A percentile compares a stretch with the other conserved stretches of the same genome.
Conservation (phyloP, 2,888 invertebrate genomes). For the Carabus problematicus region DNA sequence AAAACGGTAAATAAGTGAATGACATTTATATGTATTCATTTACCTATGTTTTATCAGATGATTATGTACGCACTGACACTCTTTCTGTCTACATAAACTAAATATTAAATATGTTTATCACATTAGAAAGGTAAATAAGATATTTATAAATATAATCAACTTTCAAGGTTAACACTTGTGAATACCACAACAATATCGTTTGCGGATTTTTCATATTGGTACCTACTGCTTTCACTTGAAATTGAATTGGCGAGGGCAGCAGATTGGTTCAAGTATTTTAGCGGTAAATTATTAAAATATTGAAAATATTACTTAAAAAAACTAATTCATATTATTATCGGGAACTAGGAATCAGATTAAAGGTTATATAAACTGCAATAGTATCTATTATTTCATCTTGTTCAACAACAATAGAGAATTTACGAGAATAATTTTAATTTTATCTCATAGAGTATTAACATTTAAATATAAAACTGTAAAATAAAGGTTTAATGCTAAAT, state of each 20-base stretch:
- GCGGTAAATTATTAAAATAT: too few relatives aligned
- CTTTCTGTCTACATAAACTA: neutral
- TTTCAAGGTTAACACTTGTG: conserved; percentile 24
- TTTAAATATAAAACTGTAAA: conserved; percentile 39
- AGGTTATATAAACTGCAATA: conserved; percentile 6
- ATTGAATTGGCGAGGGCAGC: too few relatives aligned
- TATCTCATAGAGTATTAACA: conserved; percentile 39
- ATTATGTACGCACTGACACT: neutral
- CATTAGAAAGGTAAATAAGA: conserved; percentile 15
- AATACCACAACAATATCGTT: too few relatives aligned
- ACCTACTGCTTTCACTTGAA: too few relatives aligned
- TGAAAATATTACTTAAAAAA: too few relatives aligned
- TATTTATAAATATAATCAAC: conserved; percentile 20
- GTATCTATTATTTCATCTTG: conserved; percentile 35
- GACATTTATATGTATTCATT: conserved; percentile 8
- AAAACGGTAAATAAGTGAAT: neutral
- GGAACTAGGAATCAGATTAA: too few relatives aligned
- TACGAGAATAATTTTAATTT: conserved; percentile 39
- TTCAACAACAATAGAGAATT: conserved; percentile 38
- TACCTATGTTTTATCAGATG: conserved; percentile 6
- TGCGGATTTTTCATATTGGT: too few relatives aligned
- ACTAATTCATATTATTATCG: too few relatives aligned
- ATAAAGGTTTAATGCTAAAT: conserved; percentile 36
- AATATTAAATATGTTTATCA: conserved; percentile 19
- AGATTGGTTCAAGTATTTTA: too few relatives aligned